A percentile compares a stretch with the other conserved stretches of the same genome.
Evolutionary conservation across 1,140 invertebrate species (phyloP).

Genomic region (Plectrocnemia conspersa): DNA sequence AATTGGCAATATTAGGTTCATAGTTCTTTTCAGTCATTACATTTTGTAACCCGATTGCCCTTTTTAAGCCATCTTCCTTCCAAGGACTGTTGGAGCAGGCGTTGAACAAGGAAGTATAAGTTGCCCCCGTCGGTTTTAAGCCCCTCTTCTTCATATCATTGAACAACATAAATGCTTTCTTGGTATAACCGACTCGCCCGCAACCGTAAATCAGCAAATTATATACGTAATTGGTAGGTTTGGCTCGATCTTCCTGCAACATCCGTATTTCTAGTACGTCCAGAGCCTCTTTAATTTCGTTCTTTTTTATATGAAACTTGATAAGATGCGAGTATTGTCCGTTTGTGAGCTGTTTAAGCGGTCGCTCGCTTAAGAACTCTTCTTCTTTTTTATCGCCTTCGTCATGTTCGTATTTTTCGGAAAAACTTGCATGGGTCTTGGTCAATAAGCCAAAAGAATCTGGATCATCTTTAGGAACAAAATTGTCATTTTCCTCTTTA

Average conservation of each 20-base stretch:
- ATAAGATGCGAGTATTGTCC: slow-evolving; percentile 65
- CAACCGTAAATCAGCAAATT: slow-evolving; percentile 75
- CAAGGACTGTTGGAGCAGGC: slow-evolving; percentile 78
- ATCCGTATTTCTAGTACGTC: slow-evolving; percentile 68
- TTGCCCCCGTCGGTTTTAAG: slow-evolving; percentile 61
- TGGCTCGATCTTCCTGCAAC: slow-evolving; percentile 69
- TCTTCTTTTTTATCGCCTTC: slow-evolving; percentile 55
- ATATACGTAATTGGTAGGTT: slow-evolving; percentile 73
- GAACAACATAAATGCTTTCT: slow-evolving; percentile 78
- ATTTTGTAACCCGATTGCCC: slow-evolving; percentile 61
- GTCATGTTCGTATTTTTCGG: slow-evolving; percentile 40
- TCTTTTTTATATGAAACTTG: slow-evolving; percentile 58
- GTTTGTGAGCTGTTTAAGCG: slow-evolving; percentile 50
- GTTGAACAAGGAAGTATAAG: slow-evolving; percentile 82
- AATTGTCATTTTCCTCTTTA: not conserved
- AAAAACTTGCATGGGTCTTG: slow-evolving; percentile 24
- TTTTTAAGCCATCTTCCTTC: slow-evolving; percentile 56
- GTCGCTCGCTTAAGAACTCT: slow-evolving; percentile 46
- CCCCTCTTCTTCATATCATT: slow-evolving; percentile 74
- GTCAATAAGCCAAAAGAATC: slow-evolving; percentile 50
- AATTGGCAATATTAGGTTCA: slow-evolving; percentile 70
- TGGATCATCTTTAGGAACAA: slow-evolving; percentile 40
- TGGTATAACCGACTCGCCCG: slow-evolving; percentile 73
- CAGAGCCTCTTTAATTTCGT: slow-evolving; percentile 67
- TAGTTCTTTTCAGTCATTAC: slow-evolving; percentile 65